These are phyloP conservation scores for Epizoanthus fatuus DNA, from an alignment of 92 coral and sea anemone species.

Conservation along the genomic window DNA sequence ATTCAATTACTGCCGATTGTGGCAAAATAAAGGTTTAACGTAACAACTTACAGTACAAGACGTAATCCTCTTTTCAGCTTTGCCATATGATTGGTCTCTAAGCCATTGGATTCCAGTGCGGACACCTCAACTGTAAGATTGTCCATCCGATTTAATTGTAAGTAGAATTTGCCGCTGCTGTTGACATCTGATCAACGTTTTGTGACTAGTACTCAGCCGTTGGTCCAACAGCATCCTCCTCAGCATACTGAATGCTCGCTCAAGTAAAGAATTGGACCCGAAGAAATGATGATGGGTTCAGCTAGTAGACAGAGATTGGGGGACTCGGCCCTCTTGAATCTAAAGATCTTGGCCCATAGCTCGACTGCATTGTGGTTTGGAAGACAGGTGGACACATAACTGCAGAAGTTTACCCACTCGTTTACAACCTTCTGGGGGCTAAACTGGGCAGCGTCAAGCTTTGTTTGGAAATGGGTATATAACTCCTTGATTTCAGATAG, in stretches of 20 bases:
- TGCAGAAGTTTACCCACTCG: conserved; percentile 2
- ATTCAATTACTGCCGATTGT: too few species aligned
- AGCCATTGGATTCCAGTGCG: too few species aligned
- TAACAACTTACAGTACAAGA: too few species aligned
- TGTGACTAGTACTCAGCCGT: neutral
- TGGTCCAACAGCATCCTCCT: conserved; percentile 6
- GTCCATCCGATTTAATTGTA: too few species aligned
- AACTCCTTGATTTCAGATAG: conserved; percentile 27
- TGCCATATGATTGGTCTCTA: too few species aligned
- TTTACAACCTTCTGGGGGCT: conserved; percentile 18
- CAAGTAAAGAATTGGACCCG: conserved; percentile 4
- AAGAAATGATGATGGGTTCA: neutral
- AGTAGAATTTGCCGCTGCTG: too few species aligned
- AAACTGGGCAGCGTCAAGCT: conserved; percentile 30
- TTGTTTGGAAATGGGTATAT: conserved; percentile 36
- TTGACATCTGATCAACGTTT: neutral
- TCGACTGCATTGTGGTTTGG: conserved; percentile 2
- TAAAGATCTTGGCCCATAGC: too few species aligned
- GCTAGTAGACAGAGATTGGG: conserved; percentile 12
- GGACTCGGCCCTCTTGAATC: too few species aligned
- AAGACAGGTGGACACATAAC: conserved; percentile 19
- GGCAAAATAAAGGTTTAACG: too few species aligned
- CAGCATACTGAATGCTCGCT: neutral
- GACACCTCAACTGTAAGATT: too few species aligned
- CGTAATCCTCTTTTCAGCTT: too few species aligned